Conservation (phyloP, 2,113 vertebrate species). For the Perca flavescens region DNA sequence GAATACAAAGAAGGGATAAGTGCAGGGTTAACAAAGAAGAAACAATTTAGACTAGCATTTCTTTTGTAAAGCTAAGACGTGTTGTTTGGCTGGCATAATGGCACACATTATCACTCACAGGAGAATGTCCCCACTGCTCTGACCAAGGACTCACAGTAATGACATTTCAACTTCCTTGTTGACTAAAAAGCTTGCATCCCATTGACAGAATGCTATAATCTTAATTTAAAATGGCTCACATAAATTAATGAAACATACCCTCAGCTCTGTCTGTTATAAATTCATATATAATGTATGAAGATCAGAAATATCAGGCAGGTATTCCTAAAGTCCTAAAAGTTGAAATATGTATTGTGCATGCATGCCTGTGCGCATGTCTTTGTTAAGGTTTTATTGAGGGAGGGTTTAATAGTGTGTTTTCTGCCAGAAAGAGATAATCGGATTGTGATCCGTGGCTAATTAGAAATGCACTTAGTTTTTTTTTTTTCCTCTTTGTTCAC, state of each 20-base stretch:
- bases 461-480: conserved; percentile 63
- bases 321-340: conserved; percentile 45
- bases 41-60: conserved; percentile 40
- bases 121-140: conserved; percentile 31
- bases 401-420: conserved; percentile 76
- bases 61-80: conserved; percentile 40
- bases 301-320: neutral
- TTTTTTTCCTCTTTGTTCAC: conserved; percentile 30
- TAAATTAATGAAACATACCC: neutral
- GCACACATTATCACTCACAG: conserved; percentile 52
- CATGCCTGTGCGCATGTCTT: neutral
- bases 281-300: neutral
- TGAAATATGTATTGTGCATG: conserved; percentile 24
- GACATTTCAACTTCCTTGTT: conserved; percentile 16
- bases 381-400: conserved; percentile 1
- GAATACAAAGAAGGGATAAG: conserved; percentile 50
- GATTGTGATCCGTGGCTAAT: conserved; percentile 72
- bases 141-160: conserved; percentile 20
- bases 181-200: conserved; percentile 8
- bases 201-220: neutral
- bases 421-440: conserved; percentile 71
- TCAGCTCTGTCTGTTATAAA: neutral
- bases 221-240: neutral
- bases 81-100: conserved; percentile 51
- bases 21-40: conserved; percentile 49